These are phyloP conservation scores for Pluvianellus socialis DNA, from an alignment of 2,113 vertebrate genomes.

Conservation along the genomic window DNA sequence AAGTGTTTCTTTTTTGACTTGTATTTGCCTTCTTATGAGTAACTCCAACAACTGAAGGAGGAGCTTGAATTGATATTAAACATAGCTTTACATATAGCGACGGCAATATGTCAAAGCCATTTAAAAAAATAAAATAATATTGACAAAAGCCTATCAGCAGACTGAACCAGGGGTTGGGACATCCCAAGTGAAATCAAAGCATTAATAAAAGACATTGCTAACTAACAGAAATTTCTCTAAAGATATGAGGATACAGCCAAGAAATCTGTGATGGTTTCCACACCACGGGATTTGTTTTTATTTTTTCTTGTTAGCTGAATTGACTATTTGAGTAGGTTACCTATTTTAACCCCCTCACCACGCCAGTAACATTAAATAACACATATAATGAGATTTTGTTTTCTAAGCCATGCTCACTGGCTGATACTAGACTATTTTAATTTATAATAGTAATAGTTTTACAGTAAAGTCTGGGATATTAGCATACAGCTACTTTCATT, in stretches of 20 bases:
- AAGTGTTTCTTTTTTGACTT: not conserved
- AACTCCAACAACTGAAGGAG: not conserved
- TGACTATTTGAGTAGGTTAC: not conserved
- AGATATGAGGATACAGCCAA: not conserved
- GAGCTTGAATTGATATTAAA: not conserved
- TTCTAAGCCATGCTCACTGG: not conserved
- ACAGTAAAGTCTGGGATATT: not conserved
- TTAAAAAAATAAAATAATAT: not conserved
- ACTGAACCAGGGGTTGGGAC: not conserved
- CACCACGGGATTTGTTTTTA: rapidly evolving
- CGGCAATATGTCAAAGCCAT: not conserved
- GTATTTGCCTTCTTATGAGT: not conserved
- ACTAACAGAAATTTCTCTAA: not conserved
- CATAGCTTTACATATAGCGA: not conserved
- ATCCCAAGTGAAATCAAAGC: not conserved
- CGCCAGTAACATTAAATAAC: rapidly evolving
- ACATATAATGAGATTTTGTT: not conserved
- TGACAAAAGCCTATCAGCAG: not conserved
- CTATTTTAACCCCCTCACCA: not conserved
- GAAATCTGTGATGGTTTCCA: not conserved
- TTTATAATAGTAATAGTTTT: not conserved
- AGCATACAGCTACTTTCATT: not conserved
- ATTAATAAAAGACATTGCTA: not conserved
- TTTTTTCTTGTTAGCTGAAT: not conserved
- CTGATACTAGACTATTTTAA: not conserved